Evolutionary conservation across 2,888 invertebrate genomes (phyloP).

Genomic region (Nephrotoma guestfalica): DNA sequence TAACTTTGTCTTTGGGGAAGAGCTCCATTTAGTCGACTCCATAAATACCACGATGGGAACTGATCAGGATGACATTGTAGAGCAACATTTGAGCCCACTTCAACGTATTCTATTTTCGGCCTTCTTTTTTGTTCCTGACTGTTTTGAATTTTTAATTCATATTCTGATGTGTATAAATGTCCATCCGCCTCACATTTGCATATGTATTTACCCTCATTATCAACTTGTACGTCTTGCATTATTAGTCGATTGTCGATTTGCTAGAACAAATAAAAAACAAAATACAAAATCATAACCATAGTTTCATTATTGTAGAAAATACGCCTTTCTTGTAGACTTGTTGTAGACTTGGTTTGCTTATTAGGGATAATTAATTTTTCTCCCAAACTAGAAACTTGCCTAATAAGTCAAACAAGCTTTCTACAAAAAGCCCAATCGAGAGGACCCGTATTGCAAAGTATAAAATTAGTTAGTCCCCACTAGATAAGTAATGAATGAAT

Average conservation of each 20-base stretch:
- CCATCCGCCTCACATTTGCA: conserved; percentile 50
- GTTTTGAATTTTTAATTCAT: conserved; percentile 31
- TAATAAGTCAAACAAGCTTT: too few relatives aligned
- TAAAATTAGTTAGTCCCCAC: too few relatives aligned
- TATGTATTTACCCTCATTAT: conserved; percentile 78
- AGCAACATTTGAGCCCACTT: conserved; percentile 43
- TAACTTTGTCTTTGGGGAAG: conserved; percentile 23
- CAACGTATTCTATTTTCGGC: conserved; percentile 27
- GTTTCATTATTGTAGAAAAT: too few relatives aligned
- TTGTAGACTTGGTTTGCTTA: too few relatives aligned
- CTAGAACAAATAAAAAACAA: conserved; percentile 14
- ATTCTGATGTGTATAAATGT: conserved; percentile 36
- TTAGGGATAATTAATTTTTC: too few relatives aligned
- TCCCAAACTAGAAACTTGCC: too few relatives aligned
- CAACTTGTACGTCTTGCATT: conserved; percentile 57
- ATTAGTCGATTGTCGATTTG: conserved; percentile 34
- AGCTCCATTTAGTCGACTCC: conserved; percentile 30
- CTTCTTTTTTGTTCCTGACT: conserved; percentile 6
- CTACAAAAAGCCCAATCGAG: too few relatives aligned
- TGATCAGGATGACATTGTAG: conserved; percentile 45
- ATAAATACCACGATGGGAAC: conserved; percentile 20
- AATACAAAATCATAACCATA: too few relatives aligned
- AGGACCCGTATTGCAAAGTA: too few relatives aligned
- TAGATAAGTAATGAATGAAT: too few relatives aligned
- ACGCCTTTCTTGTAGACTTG: too few relatives aligned